Evolutionary conservation across 2,888 invertebrate species (phyloP), one percentile per base, ranked within the genome.

Genomic region (Drosophila macrothrix): DNA sequence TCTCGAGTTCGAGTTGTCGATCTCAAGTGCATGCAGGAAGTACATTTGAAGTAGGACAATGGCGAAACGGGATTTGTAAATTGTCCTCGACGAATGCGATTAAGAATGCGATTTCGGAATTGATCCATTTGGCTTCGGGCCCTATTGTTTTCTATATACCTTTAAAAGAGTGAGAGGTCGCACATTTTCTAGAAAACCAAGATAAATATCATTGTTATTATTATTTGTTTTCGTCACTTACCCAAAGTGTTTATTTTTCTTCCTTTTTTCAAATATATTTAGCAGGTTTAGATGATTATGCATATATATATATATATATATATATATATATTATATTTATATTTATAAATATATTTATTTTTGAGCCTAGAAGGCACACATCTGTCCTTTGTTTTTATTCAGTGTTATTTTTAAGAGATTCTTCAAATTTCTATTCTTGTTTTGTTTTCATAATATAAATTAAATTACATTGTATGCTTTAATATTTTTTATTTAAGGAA

Each of bases 121-220:
- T 78, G 54, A 59, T 75, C 63, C 66, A 50, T 43, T 70, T 80
- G 63, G 80, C 67, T 63, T 64, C 60, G 41, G 41, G 10, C 4
- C 22, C 59, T 52, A 63, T 76, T 76, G 68, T 67, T 25, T n/a
- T 14, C 43, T 25, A 19, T 22, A 28, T 29, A 50, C 19, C 28
- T 50, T 50, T n/a, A n/a, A 10, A 10, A 25, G 10, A 46, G 14
- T 29, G 72, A 33, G 55, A 39, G 62, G 31, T 35, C 52, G 37
- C 50, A 68, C 29, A 59, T 68, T 63, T 78, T 41, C 19, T 35
- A 49, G 43, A 50, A 66, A 43, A 35, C 54, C 53, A 49, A 35
- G 22, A 31, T 49, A 61, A 46, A 28, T 41, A 41, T 22, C 60
- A 77, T 82, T 75, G 81, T 80, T 77, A 68, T 80, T 81, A 49